Evolutionary conservation across 2,797 vertebrate genomes (phyloP).

Genomic region (Tachyglossus aculeatus): DNA sequence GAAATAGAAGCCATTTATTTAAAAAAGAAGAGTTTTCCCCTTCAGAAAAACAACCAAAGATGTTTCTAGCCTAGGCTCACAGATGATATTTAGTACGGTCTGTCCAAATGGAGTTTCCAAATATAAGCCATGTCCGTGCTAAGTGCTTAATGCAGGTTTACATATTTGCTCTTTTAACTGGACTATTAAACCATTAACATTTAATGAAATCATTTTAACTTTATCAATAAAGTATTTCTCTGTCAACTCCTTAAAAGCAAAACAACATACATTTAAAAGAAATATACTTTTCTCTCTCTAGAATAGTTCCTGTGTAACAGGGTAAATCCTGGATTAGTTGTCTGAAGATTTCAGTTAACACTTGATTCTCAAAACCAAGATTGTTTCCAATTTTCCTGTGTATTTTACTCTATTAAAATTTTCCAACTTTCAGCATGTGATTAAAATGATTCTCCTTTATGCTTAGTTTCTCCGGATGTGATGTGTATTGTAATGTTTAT

Average conservation of each 20-base stretch:
- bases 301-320: background rate
- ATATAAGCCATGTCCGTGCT: conserved; percentile 35
- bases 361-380: conserved; percentile 27
- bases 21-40: conserved; percentile 31
- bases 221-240: conserved; percentile 36
- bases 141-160: conserved; percentile 36
- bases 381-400: no score
- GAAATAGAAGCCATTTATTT: conserved; percentile 36
- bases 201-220: conserved; percentile 61
- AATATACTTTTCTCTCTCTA: conserved; percentile 20
- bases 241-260: conserved; percentile 40
- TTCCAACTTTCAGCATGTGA: no score
- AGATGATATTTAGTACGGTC: background rate
- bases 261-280: conserved; percentile 40
- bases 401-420: no score
- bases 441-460: no score
- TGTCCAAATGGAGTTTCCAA: conserved; percentile 43
- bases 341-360: background rate
- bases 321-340: conserved; percentile 8
- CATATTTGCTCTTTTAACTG: conserved; percentile 41
- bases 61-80: conserved; percentile 18
- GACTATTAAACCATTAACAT: conserved; percentile 53
- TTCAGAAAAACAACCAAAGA: conserved; percentile 24
- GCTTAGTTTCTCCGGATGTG: no score
- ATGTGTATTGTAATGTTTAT: no score